Evolutionary conservation across 2,888 invertebrate species (phyloP).

Genomic region (Aphodius granarius): DNA sequence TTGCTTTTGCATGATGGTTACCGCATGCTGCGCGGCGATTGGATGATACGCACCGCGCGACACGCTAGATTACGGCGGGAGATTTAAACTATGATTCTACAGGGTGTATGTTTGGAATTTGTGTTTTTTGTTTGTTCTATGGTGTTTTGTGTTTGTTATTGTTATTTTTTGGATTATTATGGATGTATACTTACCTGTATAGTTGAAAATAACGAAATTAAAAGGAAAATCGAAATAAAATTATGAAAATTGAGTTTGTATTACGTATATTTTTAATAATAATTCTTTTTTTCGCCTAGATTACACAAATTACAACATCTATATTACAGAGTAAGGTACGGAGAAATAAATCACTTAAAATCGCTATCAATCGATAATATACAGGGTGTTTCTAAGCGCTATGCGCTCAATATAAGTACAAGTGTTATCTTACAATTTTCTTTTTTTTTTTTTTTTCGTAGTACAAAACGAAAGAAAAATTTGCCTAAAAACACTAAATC

Average conservation of each 20-base stretch:
- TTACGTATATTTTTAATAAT: conserved; percentile 2
- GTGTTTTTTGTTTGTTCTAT: too few relatives aligned
- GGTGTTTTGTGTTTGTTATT: too few relatives aligned
- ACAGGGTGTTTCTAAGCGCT: neutral
- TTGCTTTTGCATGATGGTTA: too few relatives aligned
- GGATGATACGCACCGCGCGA: too few relatives aligned
- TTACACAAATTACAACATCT: neutral
- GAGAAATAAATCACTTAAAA: neutral
- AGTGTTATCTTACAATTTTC: neutral
- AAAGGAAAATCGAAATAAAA: neutral
- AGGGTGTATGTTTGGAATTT: too few relatives aligned
- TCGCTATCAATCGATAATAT: neutral
- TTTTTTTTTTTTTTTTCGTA: neutral
- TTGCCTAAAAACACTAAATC: neutral
- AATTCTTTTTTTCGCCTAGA: neutral
- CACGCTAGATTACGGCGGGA: too few relatives aligned
- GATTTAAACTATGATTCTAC: too few relatives aligned
- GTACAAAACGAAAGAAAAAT: too few relatives aligned
- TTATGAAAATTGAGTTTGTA: conserved; percentile 2
- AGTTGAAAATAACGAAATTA: neutral
- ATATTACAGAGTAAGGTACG: neutral
- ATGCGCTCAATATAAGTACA: neutral
- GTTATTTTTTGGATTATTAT: too few relatives aligned
- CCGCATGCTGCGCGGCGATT: too few relatives aligned
- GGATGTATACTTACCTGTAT: too few relatives aligned